These are phyloP conservation scores for Corythornis vintsioides DNA, from an alignment of 2,113 vertebrate species.

Conservation along the genomic window DNA sequence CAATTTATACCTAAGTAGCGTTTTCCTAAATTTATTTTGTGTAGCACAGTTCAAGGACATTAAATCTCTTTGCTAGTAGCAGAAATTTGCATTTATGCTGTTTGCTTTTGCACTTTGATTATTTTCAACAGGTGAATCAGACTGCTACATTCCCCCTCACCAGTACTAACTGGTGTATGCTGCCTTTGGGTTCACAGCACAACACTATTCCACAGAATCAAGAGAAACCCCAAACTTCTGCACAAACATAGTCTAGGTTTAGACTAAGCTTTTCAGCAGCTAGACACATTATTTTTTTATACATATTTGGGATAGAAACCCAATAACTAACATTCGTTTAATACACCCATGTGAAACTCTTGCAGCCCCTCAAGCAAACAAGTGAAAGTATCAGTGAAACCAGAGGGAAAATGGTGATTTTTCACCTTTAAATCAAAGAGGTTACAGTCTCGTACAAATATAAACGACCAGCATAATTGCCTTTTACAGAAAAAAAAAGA, in stretches of 20 bases:
- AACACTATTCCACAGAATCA: background rate
- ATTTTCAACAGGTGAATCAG: background rate
- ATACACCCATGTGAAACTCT: background rate
- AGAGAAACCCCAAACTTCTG: background rate
- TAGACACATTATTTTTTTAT: background rate
- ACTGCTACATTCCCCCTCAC: background rate
- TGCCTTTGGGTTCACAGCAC: background rate
- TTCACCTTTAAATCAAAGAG: background rate
- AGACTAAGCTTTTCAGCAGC: background rate
- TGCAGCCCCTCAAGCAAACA: background rate
- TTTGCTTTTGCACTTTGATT: background rate
- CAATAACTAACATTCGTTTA: background rate
- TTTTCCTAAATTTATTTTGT: constrained; percentile 12
- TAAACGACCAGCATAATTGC: too few species aligned
- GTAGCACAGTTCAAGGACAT: constrained; percentile 33
- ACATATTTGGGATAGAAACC: background rate
- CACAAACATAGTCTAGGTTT: background rate
- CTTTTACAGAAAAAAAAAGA: too few species aligned
- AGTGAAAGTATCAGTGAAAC: background rate
- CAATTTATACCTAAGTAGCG: background rate
- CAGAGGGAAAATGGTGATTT: background rate
- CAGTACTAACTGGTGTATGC: background rate
- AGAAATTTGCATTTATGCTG: constrained; percentile 9
- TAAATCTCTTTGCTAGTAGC: background rate
- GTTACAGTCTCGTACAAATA: background rate